Conservation (phyloP, 2,888 invertebrate species). For the Drosophila niveifrons region DNA sequence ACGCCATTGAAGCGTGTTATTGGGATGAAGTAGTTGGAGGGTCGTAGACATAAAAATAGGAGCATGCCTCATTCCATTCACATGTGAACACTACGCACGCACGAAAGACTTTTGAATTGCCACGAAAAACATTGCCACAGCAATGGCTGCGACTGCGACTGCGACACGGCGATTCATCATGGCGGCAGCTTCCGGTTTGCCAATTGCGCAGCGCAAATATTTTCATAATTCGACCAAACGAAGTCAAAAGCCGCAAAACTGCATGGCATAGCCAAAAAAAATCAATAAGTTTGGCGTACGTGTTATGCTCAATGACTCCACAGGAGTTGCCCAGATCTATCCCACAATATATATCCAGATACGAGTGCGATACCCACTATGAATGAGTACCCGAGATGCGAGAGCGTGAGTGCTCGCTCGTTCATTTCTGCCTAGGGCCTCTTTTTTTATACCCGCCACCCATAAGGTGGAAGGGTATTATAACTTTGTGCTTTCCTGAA, state of each 20-base stretch:
- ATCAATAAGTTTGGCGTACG: conserved; percentile 80
- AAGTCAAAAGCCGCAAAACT: conserved; percentile 74
- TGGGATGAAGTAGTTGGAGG: background rate
- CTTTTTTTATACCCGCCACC: background rate
- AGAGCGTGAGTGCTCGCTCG: conserved; percentile 11
- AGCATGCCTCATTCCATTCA: conserved; percentile 22
- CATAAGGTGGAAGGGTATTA: too few species aligned
- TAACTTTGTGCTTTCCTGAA: too few species aligned
- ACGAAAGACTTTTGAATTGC: conserved; percentile 69
- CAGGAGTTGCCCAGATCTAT: conserved; percentile 7
- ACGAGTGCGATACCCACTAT: conserved; percentile 27
- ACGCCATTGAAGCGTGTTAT: conserved; percentile 46
- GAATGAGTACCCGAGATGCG: background rate
- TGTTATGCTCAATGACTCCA: conserved; percentile 58
- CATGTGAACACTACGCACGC: conserved; percentile 62
- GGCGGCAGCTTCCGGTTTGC: conserved; percentile 56
- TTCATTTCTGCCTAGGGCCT: conserved; percentile 15
- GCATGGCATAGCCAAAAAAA: conserved; percentile 63
- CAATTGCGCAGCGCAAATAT: conserved; percentile 70
- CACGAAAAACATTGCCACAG: conserved; percentile 20
- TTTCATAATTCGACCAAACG: conserved; percentile 79
- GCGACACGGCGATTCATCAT: conserved; percentile 55
- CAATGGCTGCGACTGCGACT: background rate
- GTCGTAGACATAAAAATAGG: conserved; percentile 13
- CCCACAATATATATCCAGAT: conserved; percentile 2